Base-by-base conservation (phyloP, 2,113 vertebrate species). In the Azemiops feae region DNA sequence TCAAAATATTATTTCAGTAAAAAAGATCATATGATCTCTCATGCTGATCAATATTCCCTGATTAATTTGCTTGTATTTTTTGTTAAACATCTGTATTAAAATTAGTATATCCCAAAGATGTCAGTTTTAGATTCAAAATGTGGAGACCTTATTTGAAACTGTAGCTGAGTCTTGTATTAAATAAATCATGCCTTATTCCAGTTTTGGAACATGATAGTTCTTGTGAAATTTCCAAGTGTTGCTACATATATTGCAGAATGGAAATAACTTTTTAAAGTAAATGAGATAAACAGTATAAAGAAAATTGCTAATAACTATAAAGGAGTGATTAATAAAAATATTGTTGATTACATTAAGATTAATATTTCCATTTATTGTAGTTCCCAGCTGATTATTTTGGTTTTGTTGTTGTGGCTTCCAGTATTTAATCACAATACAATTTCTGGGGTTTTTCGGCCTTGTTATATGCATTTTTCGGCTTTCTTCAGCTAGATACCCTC, bases 81-180 rank as follows among this genome's bases (percentile, higher is more conserved):
- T 58, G 5, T 14, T 9, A 43, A 81, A n/a, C 6, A 81, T 86
- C 10, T 58, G 50, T 39, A 25, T 60, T 52, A 64, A 27, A 85
- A 22, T 92, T 39, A 92, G 50, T 52, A 89, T n/a, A 27, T 58
- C 53, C 39, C 60, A 81, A 52, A 55, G 34, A 52, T 45, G 53
- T 22, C 34, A 18, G 11, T 45, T 88, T 74, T 81, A 39, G 60
- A 74, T 81, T 30, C 88, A 88, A 81, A 55, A 43, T 81, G 50
- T 55, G 64, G 20, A 55, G 25, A 85, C 16, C 25, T 81, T 27
- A 89, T 92, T 54, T 81, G 64, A 92, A 92, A 81, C 27, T 45
- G 30, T 54, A 50, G 39, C 43, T 85, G 92, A 93, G 7, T 58
- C 85, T 93, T 93, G 53, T 4, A 85, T 50, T 85, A 92, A 92